These are phyloP conservation scores for Mesembrinibis cayennensis DNA, from an alignment of 2,113 vertebrate species.

Conservation along the genomic window DNA sequence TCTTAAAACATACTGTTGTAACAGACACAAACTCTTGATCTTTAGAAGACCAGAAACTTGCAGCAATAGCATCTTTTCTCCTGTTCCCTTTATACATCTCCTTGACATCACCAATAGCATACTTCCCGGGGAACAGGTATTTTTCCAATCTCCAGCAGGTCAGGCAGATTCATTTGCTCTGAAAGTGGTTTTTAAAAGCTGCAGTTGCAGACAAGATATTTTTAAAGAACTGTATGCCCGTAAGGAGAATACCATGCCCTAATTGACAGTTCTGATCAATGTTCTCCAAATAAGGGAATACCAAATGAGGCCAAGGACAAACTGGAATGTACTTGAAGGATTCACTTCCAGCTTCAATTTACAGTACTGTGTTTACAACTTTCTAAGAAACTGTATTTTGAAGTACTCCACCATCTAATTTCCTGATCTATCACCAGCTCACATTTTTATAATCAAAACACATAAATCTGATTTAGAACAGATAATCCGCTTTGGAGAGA, in stretches of 20 bases:
- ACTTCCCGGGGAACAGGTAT: background rate
- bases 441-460: background rate
- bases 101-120: background rate
- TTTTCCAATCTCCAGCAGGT: background rate
- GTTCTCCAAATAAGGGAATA: background rate
- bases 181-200: slow-evolving; percentile 10
- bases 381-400: background rate
- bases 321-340: background rate
- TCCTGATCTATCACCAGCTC: background rate
- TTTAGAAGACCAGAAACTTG: background rate
- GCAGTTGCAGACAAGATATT: slow-evolving; percentile 19
- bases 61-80: background rate
- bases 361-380: background rate
- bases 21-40: background rate
- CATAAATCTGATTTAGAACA: background rate
- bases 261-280: slow-evolving; percentile 46
- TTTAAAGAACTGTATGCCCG: background rate
- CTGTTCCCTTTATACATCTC: background rate
- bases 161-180: slow-evolving; percentile 2
- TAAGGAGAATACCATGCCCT: slow-evolving; percentile 45
- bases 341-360: background rate
- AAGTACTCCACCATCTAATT: background rate
- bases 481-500: background rate
- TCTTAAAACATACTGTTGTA: background rate
- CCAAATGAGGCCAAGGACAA: slow-evolving; percentile 55